Evolutionary conservation across 2,888 invertebrate genomes (phyloP).

Genomic region (Petrolisthes cinctipes): DNA sequence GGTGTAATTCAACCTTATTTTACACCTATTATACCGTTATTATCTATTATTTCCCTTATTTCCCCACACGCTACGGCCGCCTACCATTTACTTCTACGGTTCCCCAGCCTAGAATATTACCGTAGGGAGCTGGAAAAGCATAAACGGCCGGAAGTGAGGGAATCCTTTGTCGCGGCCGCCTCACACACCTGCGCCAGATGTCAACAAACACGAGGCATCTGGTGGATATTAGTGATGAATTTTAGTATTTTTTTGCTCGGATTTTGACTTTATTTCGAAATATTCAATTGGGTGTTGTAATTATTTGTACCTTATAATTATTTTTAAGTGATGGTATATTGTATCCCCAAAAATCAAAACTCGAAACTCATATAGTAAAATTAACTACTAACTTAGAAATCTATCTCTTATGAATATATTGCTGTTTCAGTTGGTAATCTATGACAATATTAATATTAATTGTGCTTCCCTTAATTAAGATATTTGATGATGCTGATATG

Average conservation of each 20-base stretch:
- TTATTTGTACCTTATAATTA: too few relatives aligned
- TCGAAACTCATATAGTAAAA: too few relatives aligned
- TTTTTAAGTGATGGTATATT: too few relatives aligned
- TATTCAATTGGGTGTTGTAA: too few relatives aligned
- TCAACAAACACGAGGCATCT: constrained; percentile 57
- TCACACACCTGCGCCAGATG: constrained; percentile 61
- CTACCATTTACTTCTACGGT: background rate
- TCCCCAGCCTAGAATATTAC: background rate
- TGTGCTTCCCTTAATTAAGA: too few relatives aligned
- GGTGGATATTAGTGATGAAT: background rate
- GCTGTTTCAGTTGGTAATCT: too few relatives aligned
- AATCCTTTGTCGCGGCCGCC: constrained; percentile 56
- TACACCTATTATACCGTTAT: background rate
- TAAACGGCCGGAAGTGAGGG: constrained; percentile 53
- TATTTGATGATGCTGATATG: too few relatives aligned
- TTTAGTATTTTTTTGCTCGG: background rate
- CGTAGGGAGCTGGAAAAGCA: background rate
- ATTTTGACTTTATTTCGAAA: background rate
- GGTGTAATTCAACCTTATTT: background rate
- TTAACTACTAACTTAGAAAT: too few relatives aligned
- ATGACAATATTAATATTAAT: too few relatives aligned
- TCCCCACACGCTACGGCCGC: background rate
- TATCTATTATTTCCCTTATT: too few relatives aligned
- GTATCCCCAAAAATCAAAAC: too few relatives aligned
- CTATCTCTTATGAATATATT: too few relatives aligned